A percentile compares a stretch with the other conserved stretches of the same genome.
These are phyloP conservation scores for Micrasema longulum DNA, from an alignment of 1,140 invertebrate genomes.

Conservation along the genomic window DNA sequence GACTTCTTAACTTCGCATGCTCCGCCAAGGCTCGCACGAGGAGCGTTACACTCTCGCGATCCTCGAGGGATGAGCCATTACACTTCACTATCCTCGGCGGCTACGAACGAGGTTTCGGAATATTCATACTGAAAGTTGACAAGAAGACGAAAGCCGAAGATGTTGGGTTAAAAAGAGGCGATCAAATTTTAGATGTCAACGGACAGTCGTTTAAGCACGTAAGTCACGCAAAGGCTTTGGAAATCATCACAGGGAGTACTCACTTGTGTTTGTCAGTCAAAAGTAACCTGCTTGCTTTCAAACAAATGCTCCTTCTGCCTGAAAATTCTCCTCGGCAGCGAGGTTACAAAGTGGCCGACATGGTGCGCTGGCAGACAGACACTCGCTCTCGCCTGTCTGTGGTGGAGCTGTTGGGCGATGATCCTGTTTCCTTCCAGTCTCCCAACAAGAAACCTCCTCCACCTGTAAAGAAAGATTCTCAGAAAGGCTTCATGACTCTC, in stretches of 20 bases:
- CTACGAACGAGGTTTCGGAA: constrained; percentile 88
- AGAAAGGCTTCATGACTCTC: constrained; percentile 89
- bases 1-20: constrained; percentile 94
- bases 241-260: constrained; percentile 92
- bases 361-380: constrained; percentile 71
- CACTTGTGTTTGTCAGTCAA: constrained; percentile 97
- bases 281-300: constrained; percentile 90
- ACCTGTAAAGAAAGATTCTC: constrained; percentile 75
- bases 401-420: constrained; percentile 74
- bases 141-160: constrained; percentile 94
- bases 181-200: constrained; percentile 98
- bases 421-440: constrained; percentile 90
- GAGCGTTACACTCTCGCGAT: constrained; percentile 90
- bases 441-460: constrained; percentile 84
- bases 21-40: constrained; percentile 94
- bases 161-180: constrained; percentile 95
- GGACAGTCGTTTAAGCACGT: constrained; percentile 96
- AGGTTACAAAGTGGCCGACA: constrained; percentile 66
- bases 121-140: constrained; percentile 96
- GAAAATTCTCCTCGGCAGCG: constrained; percentile 84
- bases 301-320: constrained; percentile 88
- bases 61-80: constrained; percentile 91
- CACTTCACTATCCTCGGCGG: constrained; percentile 96
- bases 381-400: constrained; percentile 74
- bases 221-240: constrained; percentile 88